Base-by-base conservation (phyloP, 30 jellyfish, hydroid and myxozoan species). In the Aurelia aurita region DNA sequence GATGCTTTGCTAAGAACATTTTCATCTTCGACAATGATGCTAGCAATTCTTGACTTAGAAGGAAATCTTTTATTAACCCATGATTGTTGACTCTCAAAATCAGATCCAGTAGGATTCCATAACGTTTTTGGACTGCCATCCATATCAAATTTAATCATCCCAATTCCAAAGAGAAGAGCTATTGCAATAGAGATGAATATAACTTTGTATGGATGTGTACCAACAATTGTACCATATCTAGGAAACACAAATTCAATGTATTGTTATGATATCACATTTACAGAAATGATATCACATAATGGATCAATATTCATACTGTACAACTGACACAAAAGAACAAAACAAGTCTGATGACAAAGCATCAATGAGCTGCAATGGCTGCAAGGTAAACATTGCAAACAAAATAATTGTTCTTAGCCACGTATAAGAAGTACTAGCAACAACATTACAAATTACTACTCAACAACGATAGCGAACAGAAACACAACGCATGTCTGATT, bases 41-140 rank as follows among this genome's bases (percentile, higher is more conserved):
- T 55, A 20, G 74, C 32, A 34, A 58, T 10, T 29, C 87, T 26
- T 2, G 63, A 58, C 26, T 32, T 53, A 58, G 20, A 20, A 0
- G 87, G 87, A 28, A 75, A 75, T 55, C 75, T 53, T 16, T 21
- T 21, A 54, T 55, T 45, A 27, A 75, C 87, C 87, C 87, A 75
- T 54, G 16, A 31, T 62, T 54, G 60, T 26, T 75, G 34, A 15
- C 12, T 23, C 25, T 54, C 29, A 15, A 75, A 27, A 20, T 75
- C 77, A 11, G 87, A 75, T 13, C 77, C 87, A 23, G 45, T 29
- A 22, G 87, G 87, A 29, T 25, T 54, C 87, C 87, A 75, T 12
- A 75, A 29, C 7, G 74, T 75, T 34, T 45, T 63, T 3, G 75
- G 75, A 11, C 76, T 75, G 3, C 87, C 75, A 29, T 75, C 76